Evolutionary conservation across 2,797 vertebrate species (phyloP), one percentile per base, ranked within the genome.

Genomic region (Tachyglossus aculeatus): DNA sequence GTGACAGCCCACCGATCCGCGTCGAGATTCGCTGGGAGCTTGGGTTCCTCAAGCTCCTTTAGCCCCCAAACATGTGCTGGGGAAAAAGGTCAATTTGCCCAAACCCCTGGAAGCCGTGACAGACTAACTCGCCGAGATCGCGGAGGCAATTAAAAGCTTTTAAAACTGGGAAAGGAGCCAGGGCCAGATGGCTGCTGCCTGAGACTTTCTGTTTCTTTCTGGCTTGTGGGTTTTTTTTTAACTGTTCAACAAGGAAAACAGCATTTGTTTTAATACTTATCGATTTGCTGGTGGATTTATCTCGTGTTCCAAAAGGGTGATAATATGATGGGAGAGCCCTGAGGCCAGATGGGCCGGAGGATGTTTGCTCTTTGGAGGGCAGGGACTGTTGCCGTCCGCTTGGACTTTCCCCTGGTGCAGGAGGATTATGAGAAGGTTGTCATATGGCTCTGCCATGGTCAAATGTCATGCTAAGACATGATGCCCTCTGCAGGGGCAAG

Each of bases 131-230:
- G 83, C 84, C 71, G 72, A 78, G 74, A 71, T 86, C 85, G 85
- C 41, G 81, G 76, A 86, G 77, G 78, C 84, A 72, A 81, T 83
- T 87, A 80, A 76, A 82, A 82, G 68, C 75, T 61, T 71, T 85
- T 84, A 84, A n/a, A n/a, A 72, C 76, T 2, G 68, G 89, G 81
- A 88, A 84, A 77, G 60, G 12, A 85, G 84, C 87, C 86, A 86
- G 39, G 52, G 61, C 8, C 44, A 71, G 74, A 85, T 80, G 80
- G 71, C 55, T 88, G 75, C 52, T 86, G 43, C 60, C 73, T 80
- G 78, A 80, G 67, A 71, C 73, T 53, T 80, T 84, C 80, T 82
- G 79, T 80, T n/a, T n/a, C n/a, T n/a, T n/a, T n/a, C n/a, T n/a
- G n/a, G n/a, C n/a, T n/a, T 80, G 14, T 25, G 24, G 7, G 16